Base-by-base conservation (phyloP, 2,888 invertebrate genomes). In the Hypomecis atomaria region DNA sequence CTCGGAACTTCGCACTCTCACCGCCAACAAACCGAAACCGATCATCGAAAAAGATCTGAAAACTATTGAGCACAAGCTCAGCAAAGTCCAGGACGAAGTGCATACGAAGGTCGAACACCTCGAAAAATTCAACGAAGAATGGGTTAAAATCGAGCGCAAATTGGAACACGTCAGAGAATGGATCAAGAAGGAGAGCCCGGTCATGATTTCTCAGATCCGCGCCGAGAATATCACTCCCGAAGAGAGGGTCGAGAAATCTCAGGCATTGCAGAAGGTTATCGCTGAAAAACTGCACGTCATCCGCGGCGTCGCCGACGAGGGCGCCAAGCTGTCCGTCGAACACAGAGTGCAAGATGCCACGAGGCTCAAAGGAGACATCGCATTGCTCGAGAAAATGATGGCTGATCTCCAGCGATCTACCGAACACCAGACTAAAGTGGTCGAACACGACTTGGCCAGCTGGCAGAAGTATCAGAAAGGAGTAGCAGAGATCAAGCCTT, bases 391-490 rank as follows among this genome's bases (percentile, higher is more conserved):
- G 77, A 95, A 96, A 74, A 95, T 95, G 74, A 95, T 98, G 78
- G 94, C 95, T 59, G 94, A 95, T 52, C 93, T 98, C 47, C 96
- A 97, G 81, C 93, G 95, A 5, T 96, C 95, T 48, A 95, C 97
- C 45, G 96, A 96, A 79, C 95, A 95, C 69, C 96, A 97, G 81
- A 95, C 96, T 9, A 95, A 95, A 74, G 94, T 95, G 3, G 95
- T 97, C 0, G 94, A 95, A 69, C 95, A 96, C 76, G 97, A 98
- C 81, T 91, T 98, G 52, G 94, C 95, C 43, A 96, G 96, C 71
- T 98, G 97, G 97, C 96, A 97, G 79, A 95, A 95, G 76, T 98
- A 97, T 85, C 97, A 98, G 86, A 94, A 94, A 49, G 96, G 95
- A 60, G 94, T 98, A 38, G 94, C 96, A 65, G 95, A 96, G 84